Evolutionary conservation across 2,888 invertebrate genomes (phyloP).

Genomic region (Clusia tigrina): DNA sequence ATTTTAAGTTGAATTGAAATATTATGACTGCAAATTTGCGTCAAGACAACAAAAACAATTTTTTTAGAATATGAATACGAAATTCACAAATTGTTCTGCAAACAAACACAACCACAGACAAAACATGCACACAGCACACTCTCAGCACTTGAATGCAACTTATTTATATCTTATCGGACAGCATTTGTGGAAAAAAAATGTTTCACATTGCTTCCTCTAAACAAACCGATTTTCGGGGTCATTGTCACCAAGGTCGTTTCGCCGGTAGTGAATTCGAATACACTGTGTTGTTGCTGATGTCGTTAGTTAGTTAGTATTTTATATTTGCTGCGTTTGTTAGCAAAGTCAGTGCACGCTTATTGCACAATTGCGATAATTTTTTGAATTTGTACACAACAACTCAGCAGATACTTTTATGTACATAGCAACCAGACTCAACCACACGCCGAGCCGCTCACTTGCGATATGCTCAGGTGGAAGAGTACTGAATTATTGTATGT

Average conservation of each 20-base stretch:
- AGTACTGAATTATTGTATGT: no score
- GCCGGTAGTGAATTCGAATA: slow-evolving; percentile 4
- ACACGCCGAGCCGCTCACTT: no score
- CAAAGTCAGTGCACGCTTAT: slow-evolving; percentile 4
- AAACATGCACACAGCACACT: neutral
- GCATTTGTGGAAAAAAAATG: neutral
- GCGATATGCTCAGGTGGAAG: no score
- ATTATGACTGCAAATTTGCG: neutral
- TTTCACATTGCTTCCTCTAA: slow-evolving; percentile 6
- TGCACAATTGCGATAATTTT: neutral
- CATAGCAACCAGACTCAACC: neutral
- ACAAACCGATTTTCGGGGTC: slow-evolving; percentile 27
- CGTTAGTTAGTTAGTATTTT: slow-evolving; percentile 18
- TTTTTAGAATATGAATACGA: no score
- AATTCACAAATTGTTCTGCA: neutral
- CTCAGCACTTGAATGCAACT: no score
- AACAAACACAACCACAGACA: neutral
- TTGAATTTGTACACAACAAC: neutral
- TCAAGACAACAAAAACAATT: neutral
- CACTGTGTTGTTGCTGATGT: slow-evolving; percentile 10
- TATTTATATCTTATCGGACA: slow-evolving; percentile 15
- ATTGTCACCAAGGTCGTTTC: slow-evolving; percentile 35
- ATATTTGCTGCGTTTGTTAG: slow-evolving; percentile 5
- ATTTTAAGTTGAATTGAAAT: neutral
- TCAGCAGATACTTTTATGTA: neutral